Base-by-base conservation (phyloP, 1,140 invertebrate species). In the Nomia melanderi region DNA sequence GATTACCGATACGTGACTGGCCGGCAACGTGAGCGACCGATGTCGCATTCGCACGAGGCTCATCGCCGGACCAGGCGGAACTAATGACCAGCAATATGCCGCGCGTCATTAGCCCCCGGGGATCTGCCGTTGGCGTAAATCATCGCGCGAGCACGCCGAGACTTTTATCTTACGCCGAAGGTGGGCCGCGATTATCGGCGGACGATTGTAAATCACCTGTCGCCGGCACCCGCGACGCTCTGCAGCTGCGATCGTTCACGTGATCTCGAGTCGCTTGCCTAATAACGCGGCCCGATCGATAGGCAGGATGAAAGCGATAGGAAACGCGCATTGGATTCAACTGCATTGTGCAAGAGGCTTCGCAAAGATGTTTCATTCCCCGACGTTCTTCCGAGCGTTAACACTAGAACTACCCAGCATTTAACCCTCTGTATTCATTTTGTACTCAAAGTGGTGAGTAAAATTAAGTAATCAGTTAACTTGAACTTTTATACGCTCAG, bases 171-270 rank as follows among this genome's bases (percentile, higher is more conserved):
- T 53, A 25, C 39, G 56, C 25, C 33, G 63, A 33, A 53, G n/a
- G 53, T 4, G 8, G 25, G 50, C 23, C 23, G 71, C 80, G 80
- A 70, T 33, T n/a, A n/a, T 8, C 71, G 14, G 6, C 12, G 12
- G n/a, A 3, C 7, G 47, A 54, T 78, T 66, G 73, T 78, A 83
- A 84, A 83, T 84, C 83, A 75, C 73, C 69, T 79, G 83, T 84
- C 83, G 56, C 39, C 20, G 25, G 23, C 82, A 84, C 71, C 70
- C 80, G 73, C 70, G 70, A 17, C 33, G 14, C 41, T 39, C 14
- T n/a, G 12, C 72, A 56, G 67, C 33, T 69, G 57, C 27, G 27
- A 67, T 69, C 25, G 57, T 69, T 47, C 33, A 25, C 11, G 56
- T 33, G 65, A 76, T 83, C 54, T 67, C n/a, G 14, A 25, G 4